Percentiles rank a stretch among this genome's conserved stretches.
phyloP scores from a whole-genome alignment of 2,797 vertebrate genomes.

The Bovichtus diacanthus region DNA sequence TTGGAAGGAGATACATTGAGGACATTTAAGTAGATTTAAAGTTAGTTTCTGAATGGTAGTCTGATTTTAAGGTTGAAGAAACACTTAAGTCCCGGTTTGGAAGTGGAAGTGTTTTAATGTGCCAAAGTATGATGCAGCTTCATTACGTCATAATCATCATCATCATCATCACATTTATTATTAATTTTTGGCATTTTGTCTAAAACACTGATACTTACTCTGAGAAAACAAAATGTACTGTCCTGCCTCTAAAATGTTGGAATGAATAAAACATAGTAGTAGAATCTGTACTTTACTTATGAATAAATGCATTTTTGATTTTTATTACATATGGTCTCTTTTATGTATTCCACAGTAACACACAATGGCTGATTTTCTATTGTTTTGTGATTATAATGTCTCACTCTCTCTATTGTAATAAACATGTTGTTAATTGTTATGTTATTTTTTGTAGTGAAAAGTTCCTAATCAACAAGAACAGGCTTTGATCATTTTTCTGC shows the following conservation, averaged over 20 bases:
- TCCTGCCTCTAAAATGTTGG: constrained; percentile 22
- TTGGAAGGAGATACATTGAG: constrained; percentile 59
- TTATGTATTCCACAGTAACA: constrained; percentile 18
- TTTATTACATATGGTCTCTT: constrained; percentile 20
- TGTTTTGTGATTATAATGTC: constrained; percentile 8
- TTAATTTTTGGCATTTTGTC: constrained; percentile 17
- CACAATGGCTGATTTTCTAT: constrained; percentile 24
- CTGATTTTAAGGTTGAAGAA: constrained; percentile 7
- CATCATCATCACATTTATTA: constrained; percentile 31
- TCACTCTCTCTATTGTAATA: not conserved
- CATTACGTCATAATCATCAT: constrained; percentile 54
- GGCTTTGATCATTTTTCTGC: constrained; percentile 29
- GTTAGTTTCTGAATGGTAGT: not conserved
- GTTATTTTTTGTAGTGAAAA: constrained; percentile 11
- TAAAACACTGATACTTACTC: not conserved
- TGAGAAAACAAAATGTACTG: constrained; percentile 18
- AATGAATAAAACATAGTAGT: constrained; percentile 1
- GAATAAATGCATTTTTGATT: constrained; percentile 41
- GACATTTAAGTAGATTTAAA: constrained; percentile 23
- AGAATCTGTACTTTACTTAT: constrained; percentile 17
- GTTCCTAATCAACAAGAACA: constrained; percentile 12
- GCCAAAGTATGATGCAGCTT: constrained; percentile 29
- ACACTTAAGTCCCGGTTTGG: constrained; percentile 15
- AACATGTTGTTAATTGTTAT: constrained; percentile 27
- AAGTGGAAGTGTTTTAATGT: constrained; percentile 13